Percentiles rank a stretch among this genome's conserved stretches.
Evolutionary conservation across 1,140 invertebrate genomes (phyloP).

Genomic region (Rhopalosiphum padi): DNA sequence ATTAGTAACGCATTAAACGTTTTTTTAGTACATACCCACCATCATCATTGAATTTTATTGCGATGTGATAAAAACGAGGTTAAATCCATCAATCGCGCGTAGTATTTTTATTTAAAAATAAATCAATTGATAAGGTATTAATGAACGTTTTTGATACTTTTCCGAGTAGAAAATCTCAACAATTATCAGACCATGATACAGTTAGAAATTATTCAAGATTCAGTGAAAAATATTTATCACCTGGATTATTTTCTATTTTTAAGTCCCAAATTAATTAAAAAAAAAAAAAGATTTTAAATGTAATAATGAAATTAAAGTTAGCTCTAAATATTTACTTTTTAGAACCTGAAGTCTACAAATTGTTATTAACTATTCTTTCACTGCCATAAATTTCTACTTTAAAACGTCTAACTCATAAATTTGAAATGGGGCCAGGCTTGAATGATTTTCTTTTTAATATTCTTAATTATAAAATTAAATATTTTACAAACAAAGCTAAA

Average conservation of each 20-base stretch:
- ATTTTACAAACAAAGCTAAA: background rate
- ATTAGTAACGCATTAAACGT: no score
- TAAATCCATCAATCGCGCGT: no score
- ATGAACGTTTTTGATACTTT: no score
- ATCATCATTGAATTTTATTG: no score
- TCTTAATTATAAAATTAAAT: background rate
- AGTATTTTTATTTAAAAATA: no score
- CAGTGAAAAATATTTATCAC: conserved; percentile 24
- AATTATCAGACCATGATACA: background rate
- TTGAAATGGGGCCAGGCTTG: background rate
- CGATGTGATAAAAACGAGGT: no score
- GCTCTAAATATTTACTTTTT: no score
- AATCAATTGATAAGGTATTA: no score
- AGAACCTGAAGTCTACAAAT: background rate
- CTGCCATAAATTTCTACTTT: background rate
- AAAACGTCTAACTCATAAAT: background rate
- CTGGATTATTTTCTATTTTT: background rate
- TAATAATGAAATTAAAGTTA: no score
- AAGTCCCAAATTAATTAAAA: background rate
- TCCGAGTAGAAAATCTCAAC: no score
- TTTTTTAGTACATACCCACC: no score
- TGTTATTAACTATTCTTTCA: background rate
- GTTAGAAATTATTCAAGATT: background rate
- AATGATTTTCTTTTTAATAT: conserved; percentile 7
- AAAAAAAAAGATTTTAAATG: background rate